Evolutionary conservation across 1,140 invertebrate genomes (phyloP).

Genomic region (Psix sp.): DNA sequence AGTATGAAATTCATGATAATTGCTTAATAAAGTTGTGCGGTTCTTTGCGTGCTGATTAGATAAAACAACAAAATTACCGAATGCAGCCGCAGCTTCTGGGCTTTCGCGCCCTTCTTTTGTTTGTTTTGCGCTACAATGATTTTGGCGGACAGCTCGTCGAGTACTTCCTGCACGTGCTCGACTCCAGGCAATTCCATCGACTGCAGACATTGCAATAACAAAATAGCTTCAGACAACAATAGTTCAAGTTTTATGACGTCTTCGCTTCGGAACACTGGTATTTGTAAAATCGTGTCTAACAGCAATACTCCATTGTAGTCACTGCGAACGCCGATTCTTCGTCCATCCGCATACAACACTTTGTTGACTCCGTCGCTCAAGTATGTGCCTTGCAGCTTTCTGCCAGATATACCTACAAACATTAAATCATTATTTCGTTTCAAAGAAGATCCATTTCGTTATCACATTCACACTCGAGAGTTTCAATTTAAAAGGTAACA

Average conservation of each 20-base stretch:
- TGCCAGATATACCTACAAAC: constrained; percentile 77
- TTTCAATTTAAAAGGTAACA: background rate
- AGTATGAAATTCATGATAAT: no score
- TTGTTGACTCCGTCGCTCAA: constrained; percentile 85
- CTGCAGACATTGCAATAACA: constrained; percentile 87
- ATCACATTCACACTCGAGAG: background rate
- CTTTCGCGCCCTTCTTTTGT: constrained; percentile 89
- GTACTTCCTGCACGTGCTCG: constrained; percentile 85
- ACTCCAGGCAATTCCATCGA: constrained; percentile 84
- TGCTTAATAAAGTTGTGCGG: no score
- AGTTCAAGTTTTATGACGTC: constrained; percentile 90
- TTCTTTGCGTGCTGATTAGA: no score
- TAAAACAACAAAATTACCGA: constrained; percentile 70
- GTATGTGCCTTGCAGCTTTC: constrained; percentile 83
- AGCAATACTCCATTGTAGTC: constrained; percentile 94
- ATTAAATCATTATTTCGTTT: constrained; percentile 1
- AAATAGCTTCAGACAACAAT: constrained; percentile 89
- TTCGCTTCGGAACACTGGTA: constrained; percentile 83
- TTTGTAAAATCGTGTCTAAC: constrained; percentile 91
- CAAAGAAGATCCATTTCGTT: no score
- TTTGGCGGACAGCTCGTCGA: constrained; percentile 86
- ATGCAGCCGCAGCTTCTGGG: constrained; percentile 82
- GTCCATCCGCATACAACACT: constrained; percentile 88
- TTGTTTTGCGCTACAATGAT: constrained; percentile 84
- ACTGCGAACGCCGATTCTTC: constrained; percentile 87